phyloP scores from a whole-genome alignment of 2,797 vertebrate genomes.

The Anguilla pacifica region DNA sequence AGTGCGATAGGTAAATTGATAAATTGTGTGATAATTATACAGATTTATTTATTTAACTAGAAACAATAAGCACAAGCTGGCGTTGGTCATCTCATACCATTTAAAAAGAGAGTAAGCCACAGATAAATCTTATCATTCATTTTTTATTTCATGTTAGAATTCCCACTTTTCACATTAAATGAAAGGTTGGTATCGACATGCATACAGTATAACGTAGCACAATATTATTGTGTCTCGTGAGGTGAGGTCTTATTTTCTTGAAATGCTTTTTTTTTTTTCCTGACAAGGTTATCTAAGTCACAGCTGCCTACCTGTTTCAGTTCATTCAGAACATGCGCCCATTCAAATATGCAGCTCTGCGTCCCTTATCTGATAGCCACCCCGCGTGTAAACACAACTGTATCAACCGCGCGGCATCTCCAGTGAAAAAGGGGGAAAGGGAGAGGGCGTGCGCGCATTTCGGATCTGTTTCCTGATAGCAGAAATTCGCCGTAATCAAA shows the following conservation, averaged over 20 bases:
- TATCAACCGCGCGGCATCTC: constrained; percentile 11
- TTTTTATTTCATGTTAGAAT: background rate
- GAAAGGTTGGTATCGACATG: background rate
- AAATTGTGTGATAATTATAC: constrained; percentile 8
- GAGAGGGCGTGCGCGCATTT: constrained; percentile 41
- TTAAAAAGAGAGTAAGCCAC: background rate
- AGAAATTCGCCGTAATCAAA: constrained; percentile 57
- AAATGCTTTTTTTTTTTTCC: constrained; percentile 6
- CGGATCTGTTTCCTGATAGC: constrained; percentile 60
- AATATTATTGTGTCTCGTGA: constrained; percentile 1
- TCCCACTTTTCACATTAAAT: background rate
- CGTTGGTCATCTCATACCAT: background rate
- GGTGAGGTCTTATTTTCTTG: background rate
- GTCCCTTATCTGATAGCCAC: constrained; percentile 73
- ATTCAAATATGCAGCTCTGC: constrained; percentile 76
- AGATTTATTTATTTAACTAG: constrained; percentile 15
- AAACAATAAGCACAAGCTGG: background rate
- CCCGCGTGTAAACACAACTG: constrained; percentile 63
- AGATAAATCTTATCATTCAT: background rate
- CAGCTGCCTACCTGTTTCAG: constrained; percentile 65
- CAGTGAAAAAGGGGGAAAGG: constrained; percentile 13
- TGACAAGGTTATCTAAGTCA: constrained; percentile 27
- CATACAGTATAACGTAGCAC: background rate
- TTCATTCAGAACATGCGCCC: constrained; percentile 71
- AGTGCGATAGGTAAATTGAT: constrained; percentile 9